These are phyloP conservation scores for Hirtodrosophila histrioides DNA, from an alignment of 2,888 invertebrate species.

Conservation along the genomic window DNA sequence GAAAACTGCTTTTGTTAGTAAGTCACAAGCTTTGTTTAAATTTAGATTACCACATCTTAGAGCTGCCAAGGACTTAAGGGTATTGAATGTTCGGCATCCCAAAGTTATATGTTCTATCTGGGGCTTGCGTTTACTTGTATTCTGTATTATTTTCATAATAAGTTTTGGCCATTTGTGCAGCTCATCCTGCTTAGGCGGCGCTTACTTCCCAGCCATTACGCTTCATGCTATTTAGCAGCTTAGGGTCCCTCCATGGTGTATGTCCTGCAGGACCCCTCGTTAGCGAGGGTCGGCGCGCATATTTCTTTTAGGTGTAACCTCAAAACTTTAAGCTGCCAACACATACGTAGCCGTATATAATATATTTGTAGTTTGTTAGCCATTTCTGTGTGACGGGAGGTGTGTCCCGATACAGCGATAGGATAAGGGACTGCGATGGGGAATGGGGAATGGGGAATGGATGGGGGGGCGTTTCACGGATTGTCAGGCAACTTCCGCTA, in stretches of 20 bases:
- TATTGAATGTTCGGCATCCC: too few species aligned
- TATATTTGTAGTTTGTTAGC: slow-evolving; percentile 43
- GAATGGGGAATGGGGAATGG: slow-evolving; percentile 3
- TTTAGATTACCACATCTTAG: too few species aligned
- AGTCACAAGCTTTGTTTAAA: too few species aligned
- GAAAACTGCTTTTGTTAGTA: too few species aligned
- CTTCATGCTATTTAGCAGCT: slow-evolving; percentile 71
- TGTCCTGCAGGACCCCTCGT: slow-evolving; percentile 43
- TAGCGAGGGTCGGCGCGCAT: slow-evolving; percentile 48
- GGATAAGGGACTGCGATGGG: neutral
- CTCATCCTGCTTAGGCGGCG: slow-evolving; percentile 74
- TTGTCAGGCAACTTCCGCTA: slow-evolving; percentile 67
- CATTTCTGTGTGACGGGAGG: slow-evolving; percentile 30
- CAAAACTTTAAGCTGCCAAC: slow-evolving; percentile 69
- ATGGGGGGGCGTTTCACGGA: slow-evolving; percentile 47
- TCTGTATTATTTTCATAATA: slow-evolving; percentile 73
- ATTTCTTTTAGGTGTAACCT: slow-evolving; percentile 71
- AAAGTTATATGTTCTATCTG: too few species aligned
- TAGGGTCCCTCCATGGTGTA: slow-evolving; percentile 32
- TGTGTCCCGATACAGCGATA: slow-evolving; percentile 19
- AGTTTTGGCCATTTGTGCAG: slow-evolving; percentile 75
- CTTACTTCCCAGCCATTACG: slow-evolving; percentile 74
- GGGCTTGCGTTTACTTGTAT: slow-evolving; percentile 22
- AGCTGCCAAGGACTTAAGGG: too few species aligned
- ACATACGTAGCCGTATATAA: slow-evolving; percentile 25